These are phyloP conservation scores for Enteromius paludinosus DNA, from an alignment of 2,797 vertebrate genomes.

Conservation along the genomic window DNA sequence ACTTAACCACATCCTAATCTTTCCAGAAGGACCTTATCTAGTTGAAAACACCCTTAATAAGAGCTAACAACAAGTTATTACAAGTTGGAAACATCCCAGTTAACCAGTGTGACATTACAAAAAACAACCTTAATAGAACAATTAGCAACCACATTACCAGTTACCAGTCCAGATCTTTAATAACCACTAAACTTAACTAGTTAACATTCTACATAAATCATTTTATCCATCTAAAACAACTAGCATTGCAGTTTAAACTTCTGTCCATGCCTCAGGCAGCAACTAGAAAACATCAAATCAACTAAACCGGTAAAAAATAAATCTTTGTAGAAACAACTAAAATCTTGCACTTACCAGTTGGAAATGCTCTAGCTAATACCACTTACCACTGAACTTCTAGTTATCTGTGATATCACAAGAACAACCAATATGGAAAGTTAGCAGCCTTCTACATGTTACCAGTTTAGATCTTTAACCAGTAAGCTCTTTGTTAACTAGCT, in stretches of 20 bases:
- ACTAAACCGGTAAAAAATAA: neutral
- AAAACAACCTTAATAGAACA: neutral
- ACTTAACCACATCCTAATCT: neutral
- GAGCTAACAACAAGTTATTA: neutral
- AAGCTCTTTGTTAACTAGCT: constrained; percentile 79
- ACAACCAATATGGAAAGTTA: neutral
- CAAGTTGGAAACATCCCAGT: neutral
- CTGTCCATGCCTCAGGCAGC: neutral
- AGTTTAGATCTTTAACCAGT: neutral
- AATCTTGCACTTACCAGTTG: neutral
- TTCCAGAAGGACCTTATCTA: neutral
- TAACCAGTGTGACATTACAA: neutral
- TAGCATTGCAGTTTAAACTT: neutral
- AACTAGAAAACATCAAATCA: neutral
- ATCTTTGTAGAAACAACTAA: neutral
- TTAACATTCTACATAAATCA: neutral
- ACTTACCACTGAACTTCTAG: neutral
- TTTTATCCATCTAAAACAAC: neutral
- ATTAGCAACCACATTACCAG: neutral
- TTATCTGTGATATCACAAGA: neutral
- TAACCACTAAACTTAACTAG: neutral
- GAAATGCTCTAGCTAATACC: neutral
- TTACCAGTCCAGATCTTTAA: neutral
- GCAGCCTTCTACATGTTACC: neutral
- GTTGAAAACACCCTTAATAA: neutral